These are phyloP conservation scores for Eupithecia centaureata DNA, from an alignment of 2,888 invertebrate genomes.

Conservation along the genomic window DNA sequence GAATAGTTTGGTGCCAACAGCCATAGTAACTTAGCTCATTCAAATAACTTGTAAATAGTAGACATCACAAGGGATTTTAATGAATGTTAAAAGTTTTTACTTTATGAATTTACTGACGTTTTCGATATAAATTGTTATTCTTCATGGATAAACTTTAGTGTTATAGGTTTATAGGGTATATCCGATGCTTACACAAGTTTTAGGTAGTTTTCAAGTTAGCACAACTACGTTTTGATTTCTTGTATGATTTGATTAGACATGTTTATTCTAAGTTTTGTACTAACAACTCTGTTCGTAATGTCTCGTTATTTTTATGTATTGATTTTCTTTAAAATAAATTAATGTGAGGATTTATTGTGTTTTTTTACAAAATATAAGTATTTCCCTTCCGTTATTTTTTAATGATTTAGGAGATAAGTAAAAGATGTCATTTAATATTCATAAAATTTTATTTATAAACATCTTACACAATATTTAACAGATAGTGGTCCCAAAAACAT, in stretches of 20 bases:
- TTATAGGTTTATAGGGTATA: conserved; percentile 60
- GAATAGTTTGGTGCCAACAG: conserved; percentile 16
- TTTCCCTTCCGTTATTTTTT: background rate
- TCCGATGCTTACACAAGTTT: conserved; percentile 55
- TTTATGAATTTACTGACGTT: conserved; percentile 70
- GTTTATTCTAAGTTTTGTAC: conserved; percentile 61
- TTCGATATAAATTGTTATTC: conserved; percentile 70
- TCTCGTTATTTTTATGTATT: conserved; percentile 78
- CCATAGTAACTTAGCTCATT: conserved; percentile 43
- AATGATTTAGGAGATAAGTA: background rate
- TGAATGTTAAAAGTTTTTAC: conserved; percentile 52
- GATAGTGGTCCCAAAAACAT: conserved; percentile 1
- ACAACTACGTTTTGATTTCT: conserved; percentile 62
- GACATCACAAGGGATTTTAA: conserved; percentile 68
- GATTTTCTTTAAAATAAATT: conserved; percentile 80
- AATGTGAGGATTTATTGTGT: conserved; percentile 55
- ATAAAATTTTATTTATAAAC: background rate
- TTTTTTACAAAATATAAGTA: conserved; percentile 34
- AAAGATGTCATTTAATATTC: background rate
- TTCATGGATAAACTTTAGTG: conserved; percentile 38
- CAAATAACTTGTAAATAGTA: conserved; percentile 68
- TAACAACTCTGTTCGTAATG: conserved; percentile 68
- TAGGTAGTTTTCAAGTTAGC: conserved; percentile 50
- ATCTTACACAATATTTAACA: background rate
- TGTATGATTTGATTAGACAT: conserved; percentile 72